These are phyloP conservation scores for Drosophila histrio DNA, from an alignment of 2,888 invertebrate genomes.

Conservation along the genomic window DNA sequence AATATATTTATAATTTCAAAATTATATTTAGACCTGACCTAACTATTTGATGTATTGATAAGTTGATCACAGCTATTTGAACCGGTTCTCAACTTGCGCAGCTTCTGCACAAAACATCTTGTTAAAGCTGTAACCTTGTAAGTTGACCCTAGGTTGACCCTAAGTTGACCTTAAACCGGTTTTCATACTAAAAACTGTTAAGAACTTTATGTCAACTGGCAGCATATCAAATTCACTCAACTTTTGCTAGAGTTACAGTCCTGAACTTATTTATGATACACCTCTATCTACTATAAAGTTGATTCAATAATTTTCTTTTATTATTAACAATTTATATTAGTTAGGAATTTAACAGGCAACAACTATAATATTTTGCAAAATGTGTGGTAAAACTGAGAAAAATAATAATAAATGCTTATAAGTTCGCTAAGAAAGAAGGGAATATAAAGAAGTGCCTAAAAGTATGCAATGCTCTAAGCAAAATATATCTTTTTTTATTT, in stretches of 20 bases:
- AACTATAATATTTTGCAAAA: background rate
- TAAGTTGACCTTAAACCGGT: constrained; percentile 9
- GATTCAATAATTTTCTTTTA: too few relatives aligned
- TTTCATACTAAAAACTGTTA: background rate
- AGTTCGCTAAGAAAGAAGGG: background rate
- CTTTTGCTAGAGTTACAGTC: background rate
- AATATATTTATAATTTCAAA: too few relatives aligned
- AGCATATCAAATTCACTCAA: background rate
- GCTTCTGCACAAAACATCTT: background rate
- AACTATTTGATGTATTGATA: background rate
- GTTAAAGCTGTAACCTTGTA: background rate
- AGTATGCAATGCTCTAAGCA: constrained; percentile 7
- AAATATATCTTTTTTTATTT: too few relatives aligned
- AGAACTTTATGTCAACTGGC: background rate
- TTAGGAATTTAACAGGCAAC: background rate
- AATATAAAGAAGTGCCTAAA: constrained; percentile 12
- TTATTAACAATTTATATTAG: too few relatives aligned
- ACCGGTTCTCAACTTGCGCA: background rate
- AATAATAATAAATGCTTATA: background rate
- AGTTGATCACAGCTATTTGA: background rate
- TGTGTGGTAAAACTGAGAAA: background rate
- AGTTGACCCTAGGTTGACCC: too few relatives aligned
- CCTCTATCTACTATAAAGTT: background rate
- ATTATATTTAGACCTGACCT: constrained; percentile 2
- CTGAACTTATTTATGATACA: too few relatives aligned